Evolutionary conservation across 2,797 vertebrate species (phyloP).

Genomic region (Atherinosoma microstoma): DNA sequence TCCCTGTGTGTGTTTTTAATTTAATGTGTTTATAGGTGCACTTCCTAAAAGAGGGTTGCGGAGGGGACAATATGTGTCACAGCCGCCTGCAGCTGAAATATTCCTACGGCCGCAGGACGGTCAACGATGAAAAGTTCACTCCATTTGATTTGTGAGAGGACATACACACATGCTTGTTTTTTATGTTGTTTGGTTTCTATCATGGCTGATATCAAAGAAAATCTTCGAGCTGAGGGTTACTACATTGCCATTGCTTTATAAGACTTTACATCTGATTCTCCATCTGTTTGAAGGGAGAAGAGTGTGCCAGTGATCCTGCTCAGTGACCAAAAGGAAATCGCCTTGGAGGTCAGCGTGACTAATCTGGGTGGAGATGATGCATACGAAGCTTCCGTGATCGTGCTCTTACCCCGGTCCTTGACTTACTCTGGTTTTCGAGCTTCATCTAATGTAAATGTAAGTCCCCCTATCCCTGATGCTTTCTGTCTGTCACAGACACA

Average conservation of each 20-base stretch:
- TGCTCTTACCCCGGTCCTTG: constrained; percentile 85
- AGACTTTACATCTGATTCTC: not conserved
- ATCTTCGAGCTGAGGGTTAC: not conserved
- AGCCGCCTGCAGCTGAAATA: constrained; percentile 90
- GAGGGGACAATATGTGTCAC: constrained; percentile 87
- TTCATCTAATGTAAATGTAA: constrained; percentile 62
- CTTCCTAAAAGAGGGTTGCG: constrained; percentile 94
- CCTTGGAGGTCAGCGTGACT: constrained; percentile 91
- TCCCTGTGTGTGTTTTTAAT: not conserved
- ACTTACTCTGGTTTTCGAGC: constrained; percentile 81
- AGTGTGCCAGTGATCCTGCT: constrained; percentile 86
- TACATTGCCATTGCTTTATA: not conserved
- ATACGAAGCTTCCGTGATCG: constrained; percentile 87
- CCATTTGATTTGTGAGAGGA: constrained; percentile 85
- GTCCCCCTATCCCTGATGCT: constrained; percentile 27
- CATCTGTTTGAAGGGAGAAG: constrained; percentile 73
- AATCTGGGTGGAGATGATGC: constrained; percentile 92
- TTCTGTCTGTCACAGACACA: not conserved
- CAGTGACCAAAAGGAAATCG: constrained; percentile 90
- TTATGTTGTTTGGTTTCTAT: not conserved
- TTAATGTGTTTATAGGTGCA: constrained; percentile 80
- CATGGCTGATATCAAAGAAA: not conserved
- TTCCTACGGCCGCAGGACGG: constrained; percentile 83
- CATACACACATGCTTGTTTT: not conserved
- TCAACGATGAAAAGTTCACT: constrained; percentile 80